These are phyloP conservation scores for Mantis religiosa DNA, from an alignment of 2,888 invertebrate species.

Conservation along the genomic window DNA sequence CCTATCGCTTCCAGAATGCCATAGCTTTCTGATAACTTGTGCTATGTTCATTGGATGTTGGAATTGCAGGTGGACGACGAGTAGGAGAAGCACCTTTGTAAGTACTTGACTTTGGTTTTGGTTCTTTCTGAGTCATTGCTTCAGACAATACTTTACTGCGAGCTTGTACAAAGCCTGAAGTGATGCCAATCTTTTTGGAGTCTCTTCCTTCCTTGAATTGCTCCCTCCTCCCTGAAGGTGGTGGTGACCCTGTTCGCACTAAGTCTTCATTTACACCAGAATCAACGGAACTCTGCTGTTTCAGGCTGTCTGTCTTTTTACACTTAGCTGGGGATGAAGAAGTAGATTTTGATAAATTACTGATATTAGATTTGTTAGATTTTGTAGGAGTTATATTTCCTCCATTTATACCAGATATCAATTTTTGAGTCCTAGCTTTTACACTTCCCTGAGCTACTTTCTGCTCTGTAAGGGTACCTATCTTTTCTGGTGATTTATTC, in stretches of 20 bases:
- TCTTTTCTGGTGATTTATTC: background rate
- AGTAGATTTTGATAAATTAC: background rate
- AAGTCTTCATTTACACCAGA: conserved; percentile 27
- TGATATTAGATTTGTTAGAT: background rate
- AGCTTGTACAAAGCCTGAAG: background rate
- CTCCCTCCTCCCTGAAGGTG: background rate
- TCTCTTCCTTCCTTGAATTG: background rate
- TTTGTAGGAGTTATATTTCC: background rate
- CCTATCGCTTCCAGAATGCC: conserved; percentile 45
- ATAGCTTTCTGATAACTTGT: conserved; percentile 43
- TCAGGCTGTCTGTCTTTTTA: conserved; percentile 31
- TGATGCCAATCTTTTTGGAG: background rate
- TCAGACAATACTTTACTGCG: background rate
- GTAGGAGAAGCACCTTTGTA: background rate
- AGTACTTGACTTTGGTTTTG: conserved; percentile 6
- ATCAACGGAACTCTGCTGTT: conserved; percentile 30
- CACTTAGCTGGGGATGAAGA: conserved; percentile 22
- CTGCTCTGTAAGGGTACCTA: background rate
- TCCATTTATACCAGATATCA: background rate
- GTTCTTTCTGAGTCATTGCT: background rate
- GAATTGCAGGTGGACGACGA: conserved; percentile 3
- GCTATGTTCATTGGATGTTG: conserved; percentile 26
- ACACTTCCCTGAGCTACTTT: background rate
- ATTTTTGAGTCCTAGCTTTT: background rate
- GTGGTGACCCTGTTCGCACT: conserved; percentile 6